Evolutionary conservation across 2,113 vertebrate species (phyloP), one percentile per base, ranked within the genome.

Genomic region (Geothlypis trichas): DNA sequence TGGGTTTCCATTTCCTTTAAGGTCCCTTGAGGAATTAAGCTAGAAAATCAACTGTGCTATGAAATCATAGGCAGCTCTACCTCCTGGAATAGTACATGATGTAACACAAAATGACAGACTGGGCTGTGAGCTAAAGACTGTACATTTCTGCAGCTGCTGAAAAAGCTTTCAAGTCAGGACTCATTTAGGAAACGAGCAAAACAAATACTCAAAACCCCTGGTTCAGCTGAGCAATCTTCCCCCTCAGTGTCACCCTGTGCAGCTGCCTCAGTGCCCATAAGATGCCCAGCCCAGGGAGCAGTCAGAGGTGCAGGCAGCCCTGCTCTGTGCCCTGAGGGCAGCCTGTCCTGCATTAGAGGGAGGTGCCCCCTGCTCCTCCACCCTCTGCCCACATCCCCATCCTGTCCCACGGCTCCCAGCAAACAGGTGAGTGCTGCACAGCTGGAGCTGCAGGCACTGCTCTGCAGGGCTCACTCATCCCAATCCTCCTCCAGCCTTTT

Each of bases 121-220:
- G 37, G 22, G n/a, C 83, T 51, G 39, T 33, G 52, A 93, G 66
- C 82, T 81, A 20, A 58, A 92, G 39, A 52, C 76, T 65, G 19
- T 46, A 55, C 33, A 82, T 93, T 90, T 87, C 57, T 93, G 47
- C 88, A 90, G 88, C 90, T 92, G 24, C 75, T 90, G 62, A 51
- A 82, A 69, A 62, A 78, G 23, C 74, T 96, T 93, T 51, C 1
- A 11, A 86, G 59, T 61, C 63, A 35, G n/a, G 54, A 80, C 39
- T 4, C 1, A 39, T 77, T 89, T 80, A 69, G 75, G 54, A 86
- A 93, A 86, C 0, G 2, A 88, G 33, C 13, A 76, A 79, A 90
- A 57, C 22, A 78, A 83, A 68, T 35, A 52, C 14, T 68, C 30
- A n/a, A 63, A 85, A 15, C 0, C 30, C 18, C 63, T 52, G 58